Conservation (phyloP, 35 echinoderm and acorn worm genomes). For the Holothuria glaberrima region DNA sequence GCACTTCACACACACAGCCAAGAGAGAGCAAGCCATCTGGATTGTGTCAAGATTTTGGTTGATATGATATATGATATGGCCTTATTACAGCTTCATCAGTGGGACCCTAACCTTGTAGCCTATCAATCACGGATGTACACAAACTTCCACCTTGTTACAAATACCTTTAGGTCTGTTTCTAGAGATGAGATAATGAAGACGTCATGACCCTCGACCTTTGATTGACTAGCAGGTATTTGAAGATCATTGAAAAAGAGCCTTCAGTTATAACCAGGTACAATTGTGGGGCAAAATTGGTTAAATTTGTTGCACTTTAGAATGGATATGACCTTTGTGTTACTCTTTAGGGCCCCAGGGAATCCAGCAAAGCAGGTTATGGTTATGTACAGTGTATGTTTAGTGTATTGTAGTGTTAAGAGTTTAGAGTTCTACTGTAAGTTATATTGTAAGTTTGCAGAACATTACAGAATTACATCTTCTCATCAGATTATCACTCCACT, state of each 20-base stretch:
- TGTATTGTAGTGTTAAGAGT: too few species aligned
- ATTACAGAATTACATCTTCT: too few species aligned
- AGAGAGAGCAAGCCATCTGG: too few species aligned
- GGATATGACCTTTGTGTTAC: background rate
- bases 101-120: slow-evolving; percentile 37
- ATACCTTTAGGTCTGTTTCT: slow-evolving; percentile 8
- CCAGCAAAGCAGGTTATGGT: too few species aligned
- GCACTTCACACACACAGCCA: too few species aligned
- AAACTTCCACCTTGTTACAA: background rate
- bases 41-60: too few species aligned
- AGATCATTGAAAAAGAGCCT: slow-evolving; percentile 1
- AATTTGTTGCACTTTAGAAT: slow-evolving; percentile 21
- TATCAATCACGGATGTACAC: slow-evolving; percentile 33
- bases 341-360: background rate
- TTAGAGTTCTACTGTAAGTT: too few species aligned
- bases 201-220: background rate
- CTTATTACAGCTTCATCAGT: slow-evolving; percentile 35
- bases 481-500: too few species aligned
- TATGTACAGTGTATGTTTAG: too few species aligned
- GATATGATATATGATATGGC: too few species aligned
- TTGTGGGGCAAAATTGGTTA: slow-evolving; percentile 24
- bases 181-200: slow-evolving; percentile 35
- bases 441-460: too few species aligned
- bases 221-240: background rate
- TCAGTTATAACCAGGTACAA: slow-evolving; percentile 7